Evolutionary conservation across 2,797 vertebrate species (phyloP), one percentile per base, ranked within the genome.

Genomic region (Florisuga fusca): DNA sequence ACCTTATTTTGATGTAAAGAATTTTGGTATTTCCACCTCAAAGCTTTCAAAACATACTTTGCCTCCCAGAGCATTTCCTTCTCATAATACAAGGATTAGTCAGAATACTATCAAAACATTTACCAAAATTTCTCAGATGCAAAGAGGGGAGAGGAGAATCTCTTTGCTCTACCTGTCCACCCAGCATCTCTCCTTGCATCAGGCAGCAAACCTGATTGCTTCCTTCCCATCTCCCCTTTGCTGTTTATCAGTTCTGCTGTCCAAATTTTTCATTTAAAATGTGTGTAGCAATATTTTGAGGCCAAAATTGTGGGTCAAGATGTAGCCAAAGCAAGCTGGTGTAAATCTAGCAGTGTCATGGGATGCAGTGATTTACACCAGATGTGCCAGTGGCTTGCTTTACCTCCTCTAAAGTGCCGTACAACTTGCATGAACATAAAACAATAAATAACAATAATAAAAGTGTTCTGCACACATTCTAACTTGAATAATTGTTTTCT

Each of bases 381-480:
- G 27, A 71, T 46, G 36, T 27, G 46, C 62, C 13, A 3, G 46
- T 22, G 34, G 33, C 45, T 87, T 1, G 6, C 55, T 84, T 72
- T 64, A 46, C 79, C 48, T 85, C 57, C 82, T 87, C 61, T 0
- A 0, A 67, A 85, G 82, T 7, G 0, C 61, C 67, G 72, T 45
- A 31, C 87, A 74, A 80, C 81, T 87, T 15, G 7, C 0, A 1
- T 54, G 78, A 64, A 78, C 41, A 50, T 74, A 87, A 94, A 96
- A 62, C 63, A 92, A 87, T 91, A 94, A 93, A 85, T 93, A 96
- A 93, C 57, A 59, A 84, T 41, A 91, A 94, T 92, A 87, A 94
- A 92, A 95, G 68, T 80, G 36, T 38, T 79, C 61, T 61, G 72
- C 36, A 63, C 7, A 1, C 43, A 61, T 93, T 80, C 68, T 45